Conservation (phyloP, 2,888 invertebrate species). For the Oligia fasciuncula region DNA sequence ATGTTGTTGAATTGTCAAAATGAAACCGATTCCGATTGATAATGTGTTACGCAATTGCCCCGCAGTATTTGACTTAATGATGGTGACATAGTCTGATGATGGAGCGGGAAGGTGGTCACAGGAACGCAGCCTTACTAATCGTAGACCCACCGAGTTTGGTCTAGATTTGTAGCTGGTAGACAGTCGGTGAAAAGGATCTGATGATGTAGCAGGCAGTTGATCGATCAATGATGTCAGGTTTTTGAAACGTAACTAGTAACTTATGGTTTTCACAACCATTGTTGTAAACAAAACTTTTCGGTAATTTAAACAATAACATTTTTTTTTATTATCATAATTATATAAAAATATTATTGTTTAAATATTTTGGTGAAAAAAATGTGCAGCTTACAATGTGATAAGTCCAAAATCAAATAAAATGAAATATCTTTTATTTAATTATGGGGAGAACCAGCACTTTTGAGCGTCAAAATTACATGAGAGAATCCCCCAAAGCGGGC, state of each 20-base stretch:
- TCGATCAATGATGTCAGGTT: not conserved
- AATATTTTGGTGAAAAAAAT: not conserved
- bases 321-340: too few relatives aligned
- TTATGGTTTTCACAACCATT: not conserved
- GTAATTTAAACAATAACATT: not conserved
- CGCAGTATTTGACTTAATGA: not conserved
- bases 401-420: not conserved
- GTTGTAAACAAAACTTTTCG: not conserved
- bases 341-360: not conserved
- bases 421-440: not conserved
- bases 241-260: not conserved
- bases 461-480: not conserved
- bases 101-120: not conserved
- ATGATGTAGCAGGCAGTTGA: not conserved
- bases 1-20: too few relatives aligned
- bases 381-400: not conserved
- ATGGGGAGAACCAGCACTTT: not conserved
- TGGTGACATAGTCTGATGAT: not conserved
- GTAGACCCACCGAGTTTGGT: not conserved
- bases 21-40: too few relatives aligned
- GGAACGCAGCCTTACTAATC: not conserved
- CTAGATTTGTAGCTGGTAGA: not conserved
- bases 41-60: too few relatives aligned
- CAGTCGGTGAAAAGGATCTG: not conserved
- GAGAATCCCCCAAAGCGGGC: too few relatives aligned